Evolutionary conservation across 2,113 vertebrate genomes (phyloP).

Genomic region (Corythornis cristatus): DNA sequence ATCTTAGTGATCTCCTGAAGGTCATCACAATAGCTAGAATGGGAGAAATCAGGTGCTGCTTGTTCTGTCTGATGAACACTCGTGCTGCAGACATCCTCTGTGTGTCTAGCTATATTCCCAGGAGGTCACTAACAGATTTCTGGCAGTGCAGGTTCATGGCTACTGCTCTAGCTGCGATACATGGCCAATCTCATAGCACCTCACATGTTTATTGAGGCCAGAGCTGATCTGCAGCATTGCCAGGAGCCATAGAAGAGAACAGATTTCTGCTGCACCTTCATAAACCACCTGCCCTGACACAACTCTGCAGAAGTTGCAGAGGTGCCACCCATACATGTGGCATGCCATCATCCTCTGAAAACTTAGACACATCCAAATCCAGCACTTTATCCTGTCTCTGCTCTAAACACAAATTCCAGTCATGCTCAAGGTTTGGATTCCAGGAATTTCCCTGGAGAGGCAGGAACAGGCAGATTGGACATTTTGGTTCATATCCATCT

Average conservation of each 20-base stretch:
- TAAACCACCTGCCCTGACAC: not conserved
- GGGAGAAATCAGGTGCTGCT: not conserved
- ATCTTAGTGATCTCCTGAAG: not conserved
- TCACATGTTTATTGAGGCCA: not conserved
- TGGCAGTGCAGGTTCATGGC: not conserved
- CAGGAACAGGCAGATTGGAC: slow-evolving; percentile 23
- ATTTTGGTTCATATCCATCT: slow-evolving; percentile 54
- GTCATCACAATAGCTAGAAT: not conserved
- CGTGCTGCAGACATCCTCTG: not conserved
- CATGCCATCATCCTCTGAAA: not conserved
- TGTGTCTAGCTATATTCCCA: not conserved
- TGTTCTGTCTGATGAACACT: not conserved
- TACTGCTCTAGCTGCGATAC: not conserved
- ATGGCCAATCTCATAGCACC: not conserved
- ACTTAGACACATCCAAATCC: not conserved
- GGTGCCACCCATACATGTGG: not conserved
- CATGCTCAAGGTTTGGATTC: slow-evolving; percentile 11
- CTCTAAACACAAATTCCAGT: slow-evolving; percentile 39
- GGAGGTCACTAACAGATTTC: not conserved
- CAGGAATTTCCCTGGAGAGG: slow-evolving; percentile 21
- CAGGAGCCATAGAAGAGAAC: not conserved
- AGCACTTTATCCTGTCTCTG: not conserved
- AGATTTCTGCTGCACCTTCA: not conserved
- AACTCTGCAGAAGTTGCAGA: not conserved
- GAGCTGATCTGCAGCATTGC: not conserved